Evolutionary conservation across 2,888 invertebrate species (phyloP).

Genomic region (Hyalella azteca): DNA sequence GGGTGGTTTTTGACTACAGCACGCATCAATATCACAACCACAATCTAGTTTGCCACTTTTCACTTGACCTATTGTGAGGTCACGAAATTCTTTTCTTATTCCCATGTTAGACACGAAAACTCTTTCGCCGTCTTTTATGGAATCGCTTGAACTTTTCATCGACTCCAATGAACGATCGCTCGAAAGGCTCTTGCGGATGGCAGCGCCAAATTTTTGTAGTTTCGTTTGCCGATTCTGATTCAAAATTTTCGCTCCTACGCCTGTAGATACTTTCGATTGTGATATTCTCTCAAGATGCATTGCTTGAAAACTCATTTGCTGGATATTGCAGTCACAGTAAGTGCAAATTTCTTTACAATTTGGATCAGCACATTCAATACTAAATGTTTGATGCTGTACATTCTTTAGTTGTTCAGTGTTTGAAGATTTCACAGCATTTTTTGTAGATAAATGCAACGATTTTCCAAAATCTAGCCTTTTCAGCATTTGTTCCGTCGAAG

Average conservation of each 20-base stretch:
- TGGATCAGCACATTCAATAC: not conserved
- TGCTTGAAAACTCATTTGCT: not conserved
- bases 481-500: not conserved
- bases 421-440: not conserved
- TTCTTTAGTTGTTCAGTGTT: not conserved
- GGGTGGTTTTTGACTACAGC: not conserved
- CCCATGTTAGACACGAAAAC: not conserved
- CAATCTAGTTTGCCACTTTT: not conserved
- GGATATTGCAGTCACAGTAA: not conserved
- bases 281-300: not conserved
- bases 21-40: conserved; percentile 7
- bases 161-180: not conserved
- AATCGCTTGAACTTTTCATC: not conserved
- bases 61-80: conserved; percentile 14
- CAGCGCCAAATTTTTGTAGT: conserved; percentile 13
- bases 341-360: not conserved
- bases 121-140: not conserved
- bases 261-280: not conserved
- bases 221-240: not conserved
- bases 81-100: conserved; percentile 6
- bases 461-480: too few species aligned
- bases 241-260: not conserved
- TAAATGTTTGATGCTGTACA: not conserved
- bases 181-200: not conserved
- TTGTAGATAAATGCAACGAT: not conserved